These are phyloP conservation scores for Sebastes steindachneri DNA, from an alignment of 2,797 vertebrate genomes.

Conservation along the genomic window DNA sequence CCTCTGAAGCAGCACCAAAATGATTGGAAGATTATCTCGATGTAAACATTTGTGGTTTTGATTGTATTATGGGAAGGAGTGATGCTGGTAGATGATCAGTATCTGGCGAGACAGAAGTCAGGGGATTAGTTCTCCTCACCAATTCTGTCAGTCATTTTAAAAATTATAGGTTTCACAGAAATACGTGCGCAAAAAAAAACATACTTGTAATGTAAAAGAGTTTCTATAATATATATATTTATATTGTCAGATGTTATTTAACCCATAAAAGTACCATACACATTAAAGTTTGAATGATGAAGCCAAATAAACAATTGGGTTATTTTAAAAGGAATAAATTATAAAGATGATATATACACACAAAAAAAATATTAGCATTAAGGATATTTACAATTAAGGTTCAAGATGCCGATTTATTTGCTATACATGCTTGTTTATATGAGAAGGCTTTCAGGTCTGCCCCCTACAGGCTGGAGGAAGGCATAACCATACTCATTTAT, in stretches of 20 bases:
- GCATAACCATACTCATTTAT: not conserved
- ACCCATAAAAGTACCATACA: constrained; percentile 56
- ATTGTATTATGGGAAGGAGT: constrained; percentile 28
- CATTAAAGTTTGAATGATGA: constrained; percentile 23
- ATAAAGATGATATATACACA: constrained; percentile 78
- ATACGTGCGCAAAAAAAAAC: constrained; percentile 37
- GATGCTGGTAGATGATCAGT: constrained; percentile 18
- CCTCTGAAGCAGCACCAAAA: constrained; percentile 28
- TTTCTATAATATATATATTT: constrained; percentile 37
- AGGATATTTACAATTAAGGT: constrained; percentile 79
- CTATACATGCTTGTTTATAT: constrained; percentile 32
- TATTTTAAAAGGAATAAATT: constrained; percentile 82
- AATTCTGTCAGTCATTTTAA: not conserved
- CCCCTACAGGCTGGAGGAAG: constrained; percentile 18
- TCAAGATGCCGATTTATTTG: constrained; percentile 60
- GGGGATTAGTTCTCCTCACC: not conserved
- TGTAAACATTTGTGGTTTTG: constrained; percentile 49
- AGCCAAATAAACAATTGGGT: constrained; percentile 49
- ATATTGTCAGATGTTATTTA: constrained; percentile 35
- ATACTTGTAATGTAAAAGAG: constrained; percentile 11
- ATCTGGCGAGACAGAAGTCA: not conserved
- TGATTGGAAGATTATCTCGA: constrained; percentile 8
- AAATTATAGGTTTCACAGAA: constrained; percentile 51
- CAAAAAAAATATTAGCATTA: constrained; percentile 54
- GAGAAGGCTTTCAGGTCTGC: constrained; percentile 21